Conservation (phyloP, 2,888 invertebrate genomes). For the Netelia inedita region DNA sequence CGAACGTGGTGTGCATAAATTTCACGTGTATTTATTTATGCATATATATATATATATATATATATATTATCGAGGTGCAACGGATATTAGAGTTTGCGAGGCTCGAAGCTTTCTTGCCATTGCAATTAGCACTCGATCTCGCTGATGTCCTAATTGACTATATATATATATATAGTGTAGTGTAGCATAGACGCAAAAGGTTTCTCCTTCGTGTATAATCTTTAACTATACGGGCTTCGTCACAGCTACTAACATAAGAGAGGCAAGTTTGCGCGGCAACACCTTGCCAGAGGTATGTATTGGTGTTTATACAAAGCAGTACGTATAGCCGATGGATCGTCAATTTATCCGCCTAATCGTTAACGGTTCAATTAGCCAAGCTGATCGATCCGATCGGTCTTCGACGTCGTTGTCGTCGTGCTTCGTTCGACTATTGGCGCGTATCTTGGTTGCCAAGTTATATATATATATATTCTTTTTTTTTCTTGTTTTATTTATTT, state of each 20-base stretch:
- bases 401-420: constrained; percentile 42
- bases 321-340: constrained; percentile 31
- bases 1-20: constrained; percentile 27
- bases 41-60: background rate
- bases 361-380: constrained; percentile 70
- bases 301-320: constrained; percentile 26
- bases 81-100: constrained; percentile 64
- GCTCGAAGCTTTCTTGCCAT: constrained; percentile 50
- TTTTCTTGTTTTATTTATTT: constrained; percentile 19
- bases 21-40: background rate
- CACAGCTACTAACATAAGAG: constrained; percentile 13
- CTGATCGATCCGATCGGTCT: constrained; percentile 66
- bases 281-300: constrained; percentile 6
- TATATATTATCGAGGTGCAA: constrained; percentile 39
- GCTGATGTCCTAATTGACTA: constrained; percentile 65
- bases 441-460: constrained; percentile 46
- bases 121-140: constrained; percentile 67
- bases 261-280: background rate
- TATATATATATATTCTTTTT: background rate
- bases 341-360: constrained; percentile 68
- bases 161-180: constrained; percentile 23
- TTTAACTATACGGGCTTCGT: constrained; percentile 41
- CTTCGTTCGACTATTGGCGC: constrained; percentile 35
- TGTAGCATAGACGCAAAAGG: constrained; percentile 29
- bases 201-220: constrained; percentile 49